Percentiles rank a stretch among this genome's conserved stretches.
These are phyloP conservation scores for Lochmaea capreae DNA, from an alignment of 2,888 invertebrate species.

Conservation along the genomic window DNA sequence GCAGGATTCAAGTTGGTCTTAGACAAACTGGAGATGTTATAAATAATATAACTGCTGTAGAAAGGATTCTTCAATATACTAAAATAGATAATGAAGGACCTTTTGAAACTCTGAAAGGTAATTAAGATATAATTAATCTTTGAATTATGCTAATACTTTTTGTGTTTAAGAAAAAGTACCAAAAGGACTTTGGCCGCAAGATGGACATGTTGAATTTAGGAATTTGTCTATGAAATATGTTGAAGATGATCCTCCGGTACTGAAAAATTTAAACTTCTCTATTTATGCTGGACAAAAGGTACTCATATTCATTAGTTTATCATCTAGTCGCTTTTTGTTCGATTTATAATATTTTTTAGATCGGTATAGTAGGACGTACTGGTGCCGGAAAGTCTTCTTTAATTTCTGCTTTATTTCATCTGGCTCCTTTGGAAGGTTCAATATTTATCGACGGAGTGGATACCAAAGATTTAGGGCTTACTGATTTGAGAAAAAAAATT, in stretches of 20 bases:
- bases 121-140: background rate
- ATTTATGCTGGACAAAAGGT: conserved; percentile 77
- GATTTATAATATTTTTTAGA: conserved; percentile 64
- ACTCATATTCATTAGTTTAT: background rate
- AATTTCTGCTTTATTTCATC: conserved; percentile 84
- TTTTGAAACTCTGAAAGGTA: conserved; percentile 67
- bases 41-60: conserved; percentile 82
- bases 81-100: conserved; percentile 78
- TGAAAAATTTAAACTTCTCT: conserved; percentile 73
- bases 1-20: conserved; percentile 85
- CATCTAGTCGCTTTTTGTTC: background rate
- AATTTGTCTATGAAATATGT: conserved; percentile 74
- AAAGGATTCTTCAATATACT: conserved; percentile 80
- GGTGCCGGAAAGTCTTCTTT: conserved; percentile 90
- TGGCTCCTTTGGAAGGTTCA: conserved; percentile 81
- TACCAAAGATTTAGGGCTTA: conserved; percentile 76
- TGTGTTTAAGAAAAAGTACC: conserved; percentile 21
- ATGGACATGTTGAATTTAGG: conserved; percentile 71
- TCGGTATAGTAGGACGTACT: conserved; percentile 88
- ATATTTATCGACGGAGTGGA: conserved; percentile 83
- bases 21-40: conserved; percentile 82
- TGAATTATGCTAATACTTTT: background rate
- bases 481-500: conserved; percentile 82
- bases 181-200: conserved; percentile 73
- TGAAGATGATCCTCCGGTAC: conserved; percentile 72